Evolutionary conservation across 2,113 vertebrate genomes (phyloP), one percentile per base, ranked within the genome.

Genomic region (Regulus satrapa): DNA sequence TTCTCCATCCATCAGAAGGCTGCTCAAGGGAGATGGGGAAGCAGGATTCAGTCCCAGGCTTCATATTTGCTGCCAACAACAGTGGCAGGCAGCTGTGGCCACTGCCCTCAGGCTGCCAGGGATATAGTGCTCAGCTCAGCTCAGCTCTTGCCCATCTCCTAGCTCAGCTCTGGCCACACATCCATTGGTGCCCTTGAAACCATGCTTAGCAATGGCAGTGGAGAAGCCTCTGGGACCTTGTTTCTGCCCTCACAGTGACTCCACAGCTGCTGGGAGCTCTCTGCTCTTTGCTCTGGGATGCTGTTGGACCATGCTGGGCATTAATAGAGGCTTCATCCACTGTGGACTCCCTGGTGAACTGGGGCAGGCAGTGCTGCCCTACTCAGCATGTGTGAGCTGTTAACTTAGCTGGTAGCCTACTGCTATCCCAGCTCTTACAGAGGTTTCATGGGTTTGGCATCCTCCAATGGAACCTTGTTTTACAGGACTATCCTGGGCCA

Each of bases 181-280:
- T 54, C 36, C 48, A 26, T 21, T 0, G 0, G 24, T 12, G 19
- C 16, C 23, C 55, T 66, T 6, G 2, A 86, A 69, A 52, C 31
- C n/a, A 40, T 56, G 38, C 41, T 56, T 8, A 3, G 40, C 29
- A 38, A 48, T 6, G 4, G 40, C 29, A 38, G 52, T 6, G 5
- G 18, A 62, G 23, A n/a, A 93, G 18, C 21, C 56, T 75, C 56
- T 8, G 3, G 40, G 12, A 2, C 2, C 32, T 54, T 8, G 1
- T 63, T 82, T 66, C 16, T 23, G 56, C 36, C 28, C 29, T 74
- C 46, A 9, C 31, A 17, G 15, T 6, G 7, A 9, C 55, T 78
- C 40, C 20, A 66, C 24, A 85, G 13, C 15, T 9, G 6, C 29
- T 52, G 36, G 36, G 51, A 88, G 8, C 13, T 73, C 48, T 58